These are phyloP conservation scores for Bubalus kerabau DNA, from an alignment of 2,113 vertebrate genomes.

Conservation along the genomic window DNA sequence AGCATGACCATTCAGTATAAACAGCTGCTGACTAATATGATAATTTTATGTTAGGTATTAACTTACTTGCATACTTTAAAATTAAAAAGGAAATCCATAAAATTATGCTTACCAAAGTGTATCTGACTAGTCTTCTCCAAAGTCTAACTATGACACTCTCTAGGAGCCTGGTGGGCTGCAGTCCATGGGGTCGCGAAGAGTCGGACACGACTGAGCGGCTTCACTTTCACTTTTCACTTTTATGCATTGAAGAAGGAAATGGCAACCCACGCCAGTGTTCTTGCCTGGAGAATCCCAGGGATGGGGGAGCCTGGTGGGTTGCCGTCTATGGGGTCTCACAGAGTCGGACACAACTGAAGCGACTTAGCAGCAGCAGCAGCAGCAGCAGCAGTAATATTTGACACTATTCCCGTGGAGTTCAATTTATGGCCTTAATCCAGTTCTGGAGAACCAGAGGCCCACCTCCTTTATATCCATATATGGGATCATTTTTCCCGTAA, in stretches of 20 bases:
- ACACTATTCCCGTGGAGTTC: constrained; percentile 10
- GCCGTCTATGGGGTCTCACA: too few species aligned
- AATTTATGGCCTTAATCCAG: neutral
- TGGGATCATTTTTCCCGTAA: neutral
- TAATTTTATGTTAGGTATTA: neutral
- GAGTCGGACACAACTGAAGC: too few species aligned
- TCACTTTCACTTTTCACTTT: too few species aligned
- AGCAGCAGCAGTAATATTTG: neutral
- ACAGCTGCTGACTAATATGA: neutral
- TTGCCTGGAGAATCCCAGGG: too few species aligned
- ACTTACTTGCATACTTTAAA: constrained; percentile 17
- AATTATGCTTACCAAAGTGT: neutral
- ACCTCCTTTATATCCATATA: neutral
- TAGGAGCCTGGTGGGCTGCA: too few species aligned
- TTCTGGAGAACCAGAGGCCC: neutral
- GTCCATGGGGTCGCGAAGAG: too few species aligned
- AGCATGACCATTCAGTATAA: neutral
- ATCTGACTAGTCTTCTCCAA: neutral
- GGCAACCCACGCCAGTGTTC: too few species aligned
- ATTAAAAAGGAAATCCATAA: constrained; percentile 1
- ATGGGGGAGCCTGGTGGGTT: too few species aligned
- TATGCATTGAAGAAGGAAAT: too few species aligned
- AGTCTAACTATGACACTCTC: constrained; percentile 8
- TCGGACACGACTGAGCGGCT: too few species aligned
- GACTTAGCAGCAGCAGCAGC: too few species aligned